Evolutionary conservation across 2,888 invertebrate genomes (phyloP), one percentile per base, ranked within the genome.

Genomic region (Dendrolimus pini): DNA sequence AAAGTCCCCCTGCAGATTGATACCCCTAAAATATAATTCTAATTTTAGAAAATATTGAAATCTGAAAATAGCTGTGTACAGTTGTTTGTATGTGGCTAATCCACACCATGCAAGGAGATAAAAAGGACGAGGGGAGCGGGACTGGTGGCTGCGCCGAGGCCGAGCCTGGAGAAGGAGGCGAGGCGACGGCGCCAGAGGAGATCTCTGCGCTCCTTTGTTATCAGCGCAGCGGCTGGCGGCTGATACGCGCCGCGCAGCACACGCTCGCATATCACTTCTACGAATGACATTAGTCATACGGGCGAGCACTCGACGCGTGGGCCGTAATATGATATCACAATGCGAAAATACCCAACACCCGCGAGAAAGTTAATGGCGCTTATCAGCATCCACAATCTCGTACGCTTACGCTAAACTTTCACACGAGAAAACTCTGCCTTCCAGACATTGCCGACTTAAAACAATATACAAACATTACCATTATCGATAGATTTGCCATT

Each of bases 401-500:
- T 87, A 87, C 82, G 85, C 85, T 84, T 83, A 85, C 82, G 83
- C 85, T 83, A 80, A 89, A 90, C 91, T 91, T 91, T 91, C 91
- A 91, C 91, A 88, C 83, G 85, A 83, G 82, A 88, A 88, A 86
- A 89, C 82, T 76, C 72, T 71, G 75, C 74, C 78, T 79, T 80
- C 73, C 70, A 68, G 70, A 61, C 66, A 63, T 63, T 67, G 61
- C 66, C 72, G 70, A 62, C 66, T 59, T 63, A 64, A 78, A 82
- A 82, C 74, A 76, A 71, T 69, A 56, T 65, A 75, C 75, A 73
- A 81, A 77, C 69, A 78, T 93, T 94, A 95, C 95, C 94, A 94
- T 92, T 91, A 95, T 93, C 81, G 95, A 94, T 81, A 95, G 93
- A 92, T 95, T 95, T 92, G 94, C 93, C 92, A 94, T 94, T 91